Evolutionary conservation across 1,140 invertebrate species (phyloP).

Genomic region (Alviniconcha marisindica): DNA sequence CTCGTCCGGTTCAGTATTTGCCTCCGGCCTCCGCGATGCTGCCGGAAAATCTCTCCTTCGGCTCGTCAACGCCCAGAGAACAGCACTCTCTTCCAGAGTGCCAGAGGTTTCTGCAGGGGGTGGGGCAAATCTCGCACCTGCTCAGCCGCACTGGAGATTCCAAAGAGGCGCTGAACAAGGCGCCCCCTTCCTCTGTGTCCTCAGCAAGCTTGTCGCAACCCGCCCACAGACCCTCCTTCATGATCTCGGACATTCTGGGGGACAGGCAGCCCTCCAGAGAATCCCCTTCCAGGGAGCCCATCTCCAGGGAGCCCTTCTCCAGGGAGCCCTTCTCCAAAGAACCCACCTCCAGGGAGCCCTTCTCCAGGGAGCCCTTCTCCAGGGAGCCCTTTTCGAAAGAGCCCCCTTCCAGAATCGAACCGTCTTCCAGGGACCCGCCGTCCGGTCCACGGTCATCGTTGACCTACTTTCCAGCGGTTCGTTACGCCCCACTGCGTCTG

Average conservation of each 20-base stretch:
- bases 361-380: not conserved
- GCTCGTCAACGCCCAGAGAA: not conserved
- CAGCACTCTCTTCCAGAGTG: not conserved
- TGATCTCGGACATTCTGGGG: slow-evolving; percentile 21
- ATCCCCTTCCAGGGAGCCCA: not conserved
- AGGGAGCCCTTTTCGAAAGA: no score
- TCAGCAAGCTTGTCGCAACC: not conserved
- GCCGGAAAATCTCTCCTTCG: not conserved
- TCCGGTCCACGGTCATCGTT: no score
- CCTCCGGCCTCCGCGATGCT: not conserved
- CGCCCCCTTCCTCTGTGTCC: no score
- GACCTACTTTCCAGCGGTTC: no score
- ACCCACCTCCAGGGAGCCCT: not conserved
- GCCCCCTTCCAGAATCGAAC: no score
- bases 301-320: not conserved
- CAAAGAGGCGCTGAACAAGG: no score
- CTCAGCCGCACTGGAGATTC: no score
- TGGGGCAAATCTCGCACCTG: no score
- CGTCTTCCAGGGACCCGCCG: no score
- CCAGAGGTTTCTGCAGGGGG: not conserved
- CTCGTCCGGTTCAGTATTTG: not conserved
- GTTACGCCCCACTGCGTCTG: not conserved
- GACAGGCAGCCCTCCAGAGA: not conserved
- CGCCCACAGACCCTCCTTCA: slow-evolving; percentile 14
- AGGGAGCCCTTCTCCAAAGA: not conserved